phyloP scores from a whole-genome alignment of 2,888 invertebrate species.

The Himalopsyche japonica region DNA sequence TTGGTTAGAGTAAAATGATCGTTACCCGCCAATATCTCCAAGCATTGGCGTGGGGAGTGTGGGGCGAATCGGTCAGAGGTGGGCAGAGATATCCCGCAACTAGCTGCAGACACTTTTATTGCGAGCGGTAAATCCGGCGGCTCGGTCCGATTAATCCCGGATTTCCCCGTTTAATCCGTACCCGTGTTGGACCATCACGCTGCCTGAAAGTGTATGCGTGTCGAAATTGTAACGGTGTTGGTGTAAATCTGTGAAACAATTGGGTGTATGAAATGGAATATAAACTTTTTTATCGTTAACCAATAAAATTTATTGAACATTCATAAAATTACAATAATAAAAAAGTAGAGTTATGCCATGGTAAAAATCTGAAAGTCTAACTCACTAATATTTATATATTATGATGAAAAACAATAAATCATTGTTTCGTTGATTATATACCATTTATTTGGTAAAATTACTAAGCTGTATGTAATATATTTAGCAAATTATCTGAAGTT shows the following conservation, averaged over 20 bases:
- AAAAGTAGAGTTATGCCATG: too few relatives aligned
- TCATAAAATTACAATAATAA: too few relatives aligned
- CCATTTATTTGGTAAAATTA: too few relatives aligned
- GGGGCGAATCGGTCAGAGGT: neutral
- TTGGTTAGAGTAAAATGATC: neutral
- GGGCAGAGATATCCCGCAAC: conserved; percentile 45
- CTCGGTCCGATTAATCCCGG: conserved; percentile 58
- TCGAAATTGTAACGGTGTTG: neutral
- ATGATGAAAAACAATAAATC: too few relatives aligned
- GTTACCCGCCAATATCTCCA: neutral
- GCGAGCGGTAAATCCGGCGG: conserved; percentile 59
- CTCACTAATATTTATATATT: too few relatives aligned
- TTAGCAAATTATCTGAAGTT: too few relatives aligned
- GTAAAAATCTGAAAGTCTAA: too few relatives aligned
- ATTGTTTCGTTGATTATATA: too few relatives aligned
- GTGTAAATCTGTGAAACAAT: neutral
- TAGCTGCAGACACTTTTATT: conserved; percentile 65
- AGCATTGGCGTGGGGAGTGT: neutral
- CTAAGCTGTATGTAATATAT: too few relatives aligned
- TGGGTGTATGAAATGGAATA: neutral
- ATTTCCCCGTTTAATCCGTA: conserved; percentile 67
- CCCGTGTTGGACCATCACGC: conserved; percentile 68
- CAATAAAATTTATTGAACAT: too few relatives aligned
- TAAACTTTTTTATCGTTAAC: too few relatives aligned
- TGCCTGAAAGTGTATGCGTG: conserved; percentile 45